Percentiles rank a stretch among this genome's conserved stretches.
phyloP scores from a whole-genome alignment of 2,888 invertebrate genomes.

The Balanococcus diminutus region DNA sequence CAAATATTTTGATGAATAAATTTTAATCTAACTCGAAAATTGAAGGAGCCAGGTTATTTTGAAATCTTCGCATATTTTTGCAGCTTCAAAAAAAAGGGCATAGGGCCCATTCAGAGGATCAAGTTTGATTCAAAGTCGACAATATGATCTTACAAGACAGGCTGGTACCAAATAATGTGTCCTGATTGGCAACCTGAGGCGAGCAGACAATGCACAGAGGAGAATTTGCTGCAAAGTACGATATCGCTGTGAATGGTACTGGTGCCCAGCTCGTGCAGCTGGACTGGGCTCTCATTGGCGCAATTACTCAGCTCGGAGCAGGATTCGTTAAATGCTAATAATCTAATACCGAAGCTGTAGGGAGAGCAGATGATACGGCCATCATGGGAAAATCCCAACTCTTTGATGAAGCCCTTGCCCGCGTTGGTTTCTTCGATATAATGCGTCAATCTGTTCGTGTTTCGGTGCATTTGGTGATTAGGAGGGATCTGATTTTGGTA shows the following conservation, averaged over 20 bases:
- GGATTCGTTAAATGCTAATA: slow-evolving; percentile 77
- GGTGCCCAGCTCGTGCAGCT: slow-evolving; percentile 71
- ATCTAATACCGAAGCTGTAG: slow-evolving; percentile 82
- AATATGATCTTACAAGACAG: slow-evolving; percentile 61
- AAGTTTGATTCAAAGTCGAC: background rate
- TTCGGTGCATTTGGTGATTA: slow-evolving; percentile 63
- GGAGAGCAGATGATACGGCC: slow-evolving; percentile 91
- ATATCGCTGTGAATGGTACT: slow-evolving; percentile 80
- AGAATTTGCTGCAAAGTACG: slow-evolving; percentile 89
- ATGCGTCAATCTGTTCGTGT: slow-evolving; percentile 79
- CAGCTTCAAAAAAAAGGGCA: too few relatives aligned
- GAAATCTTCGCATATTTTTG: background rate
- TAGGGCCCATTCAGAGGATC: background rate
- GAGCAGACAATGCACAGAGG: slow-evolving; percentile 81
- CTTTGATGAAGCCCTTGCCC: slow-evolving; percentile 85
- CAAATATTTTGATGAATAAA: too few relatives aligned
- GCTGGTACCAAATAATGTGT: slow-evolving; percentile 88
- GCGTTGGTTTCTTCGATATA: slow-evolving; percentile 85
- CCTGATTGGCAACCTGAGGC: slow-evolving; percentile 91
- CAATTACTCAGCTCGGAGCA: slow-evolving; percentile 80
- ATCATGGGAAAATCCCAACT: slow-evolving; percentile 87
- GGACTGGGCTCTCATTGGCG: slow-evolving; percentile 63
- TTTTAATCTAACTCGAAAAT: too few relatives aligned
- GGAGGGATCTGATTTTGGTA: slow-evolving; percentile 39
- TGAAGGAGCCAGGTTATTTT: too few relatives aligned